These are phyloP conservation scores for Noctilio leporinus DNA, from an alignment of 2,113 vertebrate genomes.

Conservation along the genomic window DNA sequence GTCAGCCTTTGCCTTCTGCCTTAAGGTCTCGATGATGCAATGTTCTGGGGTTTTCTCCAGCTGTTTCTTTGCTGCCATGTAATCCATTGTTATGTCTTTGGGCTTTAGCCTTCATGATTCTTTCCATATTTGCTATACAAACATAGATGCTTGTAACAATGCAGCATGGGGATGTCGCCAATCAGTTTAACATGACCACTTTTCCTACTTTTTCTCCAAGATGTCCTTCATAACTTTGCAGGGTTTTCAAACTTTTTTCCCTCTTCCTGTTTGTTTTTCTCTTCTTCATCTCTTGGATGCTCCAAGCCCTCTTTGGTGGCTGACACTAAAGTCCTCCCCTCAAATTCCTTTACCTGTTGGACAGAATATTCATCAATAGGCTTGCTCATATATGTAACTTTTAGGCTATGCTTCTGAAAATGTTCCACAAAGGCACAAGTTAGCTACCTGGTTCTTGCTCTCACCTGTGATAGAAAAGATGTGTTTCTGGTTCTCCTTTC, in stretches of 20 bases:
- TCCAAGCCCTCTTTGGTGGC: conserved; percentile 88
- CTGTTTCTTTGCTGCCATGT: conserved; percentile 88
- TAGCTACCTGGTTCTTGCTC: conserved; percentile 86
- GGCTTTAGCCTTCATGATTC: conserved; percentile 87
- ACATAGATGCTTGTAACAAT: conserved; percentile 83
- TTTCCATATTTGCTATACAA: conserved; percentile 88
- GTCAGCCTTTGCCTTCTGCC: conserved; percentile 87
- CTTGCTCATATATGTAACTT: conserved; percentile 88
- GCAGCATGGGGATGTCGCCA: conserved; percentile 84
- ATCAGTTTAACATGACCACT: conserved; percentile 83
- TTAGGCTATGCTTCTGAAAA: conserved; percentile 84
- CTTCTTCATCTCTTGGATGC: conserved; percentile 88
- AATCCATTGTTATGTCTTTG: conserved; percentile 86
- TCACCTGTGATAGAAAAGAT: conserved; percentile 96
- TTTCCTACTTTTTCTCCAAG: conserved; percentile 88
- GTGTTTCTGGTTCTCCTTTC: conserved; percentile 98
- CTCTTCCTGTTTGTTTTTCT: conserved; percentile 87
- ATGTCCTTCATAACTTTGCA: conserved; percentile 91
- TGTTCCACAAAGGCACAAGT: conserved; percentile 87
- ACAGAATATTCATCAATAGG: conserved; percentile 88
- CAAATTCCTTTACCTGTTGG: conserved; percentile 87
- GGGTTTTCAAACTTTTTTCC: conserved; percentile 85
- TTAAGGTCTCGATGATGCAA: conserved; percentile 83
- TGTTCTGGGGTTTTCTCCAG: conserved; percentile 85
- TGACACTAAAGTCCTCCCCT: conserved; percentile 87